phyloP scores from a whole-genome alignment of 1,140 invertebrate species.

The Prorops nasuta region DNA sequence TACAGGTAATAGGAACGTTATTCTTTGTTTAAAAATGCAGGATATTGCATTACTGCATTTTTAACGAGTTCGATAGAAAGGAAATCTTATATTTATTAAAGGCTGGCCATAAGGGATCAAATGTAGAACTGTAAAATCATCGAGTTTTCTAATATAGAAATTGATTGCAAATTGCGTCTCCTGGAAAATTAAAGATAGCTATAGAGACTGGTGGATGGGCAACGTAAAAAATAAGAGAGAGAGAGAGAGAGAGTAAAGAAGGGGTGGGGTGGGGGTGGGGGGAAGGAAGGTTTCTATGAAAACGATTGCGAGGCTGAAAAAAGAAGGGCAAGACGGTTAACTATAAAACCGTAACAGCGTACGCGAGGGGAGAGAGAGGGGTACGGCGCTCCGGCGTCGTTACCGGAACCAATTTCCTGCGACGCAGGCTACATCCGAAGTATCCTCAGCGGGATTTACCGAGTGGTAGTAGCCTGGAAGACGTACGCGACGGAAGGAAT shows the following conservation, averaged over 20 bases:
- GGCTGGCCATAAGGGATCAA: background rate
- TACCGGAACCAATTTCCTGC: slow-evolving; percentile 30
- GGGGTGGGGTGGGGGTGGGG: background rate
- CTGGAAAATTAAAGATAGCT: slow-evolving; percentile 1
- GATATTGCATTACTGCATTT: too few relatives aligned
- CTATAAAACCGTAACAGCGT: background rate
- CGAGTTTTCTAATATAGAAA: background rate
- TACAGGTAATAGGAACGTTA: too few relatives aligned
- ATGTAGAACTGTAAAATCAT: background rate
- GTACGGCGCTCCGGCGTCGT: slow-evolving; percentile 17
- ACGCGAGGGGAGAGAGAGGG: too few relatives aligned
- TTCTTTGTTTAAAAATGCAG: too few relatives aligned
- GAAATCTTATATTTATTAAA: background rate
- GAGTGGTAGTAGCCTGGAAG: background rate
- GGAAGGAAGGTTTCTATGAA: background rate
- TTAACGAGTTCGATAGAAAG: background rate
- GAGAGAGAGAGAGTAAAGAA: background rate
- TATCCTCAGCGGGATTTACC: slow-evolving; percentile 27
- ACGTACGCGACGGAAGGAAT: slow-evolving; percentile 5
- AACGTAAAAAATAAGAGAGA: background rate
- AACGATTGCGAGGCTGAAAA: background rate
- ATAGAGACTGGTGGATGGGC: background rate
- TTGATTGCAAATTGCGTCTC: slow-evolving; percentile 6
- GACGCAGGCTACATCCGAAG: slow-evolving; percentile 22
- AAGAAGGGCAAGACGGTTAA: background rate